A percentile compares a stretch with the other conserved stretches of the same genome.
These are phyloP conservation scores for Notiomystis cincta DNA, from an alignment of 2,113 vertebrate genomes.

Conservation along the genomic window DNA sequence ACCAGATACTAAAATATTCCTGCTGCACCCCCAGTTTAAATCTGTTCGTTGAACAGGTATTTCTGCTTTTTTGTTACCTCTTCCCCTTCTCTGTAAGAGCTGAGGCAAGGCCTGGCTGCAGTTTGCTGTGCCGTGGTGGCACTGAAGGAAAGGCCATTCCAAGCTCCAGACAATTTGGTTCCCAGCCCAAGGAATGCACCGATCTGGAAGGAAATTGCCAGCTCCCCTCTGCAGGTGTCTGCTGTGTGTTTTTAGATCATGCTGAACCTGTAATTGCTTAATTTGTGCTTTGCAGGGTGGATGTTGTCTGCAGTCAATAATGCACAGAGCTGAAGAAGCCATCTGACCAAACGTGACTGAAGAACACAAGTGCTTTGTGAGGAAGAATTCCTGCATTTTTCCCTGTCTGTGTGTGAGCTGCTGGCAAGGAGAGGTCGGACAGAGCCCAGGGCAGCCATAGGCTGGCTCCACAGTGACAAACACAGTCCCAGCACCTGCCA, in stretches of 20 bases:
- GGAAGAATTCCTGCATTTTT: neutral
- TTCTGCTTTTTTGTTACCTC: neutral
- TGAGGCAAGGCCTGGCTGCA: neutral
- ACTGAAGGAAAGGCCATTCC: neutral
- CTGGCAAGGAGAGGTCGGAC: neutral
- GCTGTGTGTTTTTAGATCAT: neutral
- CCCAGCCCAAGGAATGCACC: neutral
- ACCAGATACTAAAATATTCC: neutral
- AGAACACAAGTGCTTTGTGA: neutral
- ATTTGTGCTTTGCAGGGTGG: neutral
- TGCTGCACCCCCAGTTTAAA: neutral
- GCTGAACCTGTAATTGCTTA: neutral
- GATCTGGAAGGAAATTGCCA: neutral
- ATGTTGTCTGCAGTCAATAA: neutral
- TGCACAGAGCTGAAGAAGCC: neutral
- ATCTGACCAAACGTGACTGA: fast-evolving
- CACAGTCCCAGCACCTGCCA: neutral
- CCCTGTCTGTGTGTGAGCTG: neutral
- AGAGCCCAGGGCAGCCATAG: neutral
- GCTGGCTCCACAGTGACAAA: neutral
- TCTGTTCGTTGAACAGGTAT: neutral
- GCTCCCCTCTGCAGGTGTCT: neutral
- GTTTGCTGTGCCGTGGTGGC: neutral
- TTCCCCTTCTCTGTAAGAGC: neutral
- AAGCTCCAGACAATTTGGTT: neutral